These are phyloP conservation scores for Himantopus leucocephalus DNA, from an alignment of 2,113 vertebrate genomes.

Conservation along the genomic window DNA sequence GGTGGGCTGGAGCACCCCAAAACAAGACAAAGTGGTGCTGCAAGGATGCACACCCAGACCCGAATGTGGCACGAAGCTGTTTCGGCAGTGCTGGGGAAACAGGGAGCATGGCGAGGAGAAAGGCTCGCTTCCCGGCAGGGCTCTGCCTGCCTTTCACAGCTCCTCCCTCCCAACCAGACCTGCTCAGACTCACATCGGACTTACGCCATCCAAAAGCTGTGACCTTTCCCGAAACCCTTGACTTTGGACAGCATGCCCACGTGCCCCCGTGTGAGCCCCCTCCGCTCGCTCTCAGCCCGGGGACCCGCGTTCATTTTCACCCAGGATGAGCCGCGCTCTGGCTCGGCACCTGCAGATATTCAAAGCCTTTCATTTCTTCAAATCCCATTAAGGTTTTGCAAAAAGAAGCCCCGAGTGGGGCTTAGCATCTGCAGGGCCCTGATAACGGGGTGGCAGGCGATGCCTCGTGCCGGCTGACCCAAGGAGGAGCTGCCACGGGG, in stretches of 20 bases:
- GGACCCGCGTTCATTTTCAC: accelerated
- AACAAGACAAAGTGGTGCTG: neutral
- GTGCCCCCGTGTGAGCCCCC: accelerated
- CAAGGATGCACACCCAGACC: neutral
- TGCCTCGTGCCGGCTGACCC: neutral
- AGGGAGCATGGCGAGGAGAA: neutral
- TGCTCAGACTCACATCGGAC: accelerated
- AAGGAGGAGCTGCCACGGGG: neutral
- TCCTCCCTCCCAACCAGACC: neutral
- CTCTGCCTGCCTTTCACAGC: neutral
- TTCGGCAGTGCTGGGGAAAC: neutral
- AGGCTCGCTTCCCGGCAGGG: neutral
- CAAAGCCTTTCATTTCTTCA: conserved; percentile 42
- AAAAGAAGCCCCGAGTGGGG: conserved; percentile 32
- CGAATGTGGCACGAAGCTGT: accelerated
- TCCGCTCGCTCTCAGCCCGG: neutral
- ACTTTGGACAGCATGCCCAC: neutral
- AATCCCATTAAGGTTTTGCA: conserved; percentile 51
- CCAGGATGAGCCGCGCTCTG: neutral
- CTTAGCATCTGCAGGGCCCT: conserved; percentile 36
- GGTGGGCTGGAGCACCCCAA: neutral
- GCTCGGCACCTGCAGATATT: neutral
- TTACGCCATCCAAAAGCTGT: neutral
- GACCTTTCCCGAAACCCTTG: neutral
- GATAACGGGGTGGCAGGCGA: neutral